phyloP scores from a whole-genome alignment of 2,113 vertebrate species.

The Callipepla californica region DNA sequence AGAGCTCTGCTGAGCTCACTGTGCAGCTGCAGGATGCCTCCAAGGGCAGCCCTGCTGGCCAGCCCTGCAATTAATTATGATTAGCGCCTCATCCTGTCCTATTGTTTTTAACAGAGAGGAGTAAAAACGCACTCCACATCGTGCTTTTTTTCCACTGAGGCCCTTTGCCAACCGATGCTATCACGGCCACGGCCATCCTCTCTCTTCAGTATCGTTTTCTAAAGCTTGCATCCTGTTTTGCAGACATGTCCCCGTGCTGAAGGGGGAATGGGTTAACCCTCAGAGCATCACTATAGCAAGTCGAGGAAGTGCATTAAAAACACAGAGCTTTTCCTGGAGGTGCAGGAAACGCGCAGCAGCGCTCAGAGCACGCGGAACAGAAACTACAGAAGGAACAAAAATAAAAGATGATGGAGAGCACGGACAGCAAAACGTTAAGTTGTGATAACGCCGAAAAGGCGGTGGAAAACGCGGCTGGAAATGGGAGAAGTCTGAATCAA shows the following conservation, averaged over 20 bases:
- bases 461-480: accelerated
- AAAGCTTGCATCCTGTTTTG: background rate
- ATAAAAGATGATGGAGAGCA: background rate
- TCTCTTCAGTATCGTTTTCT: background rate
- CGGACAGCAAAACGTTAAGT: background rate
- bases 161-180: background rate
- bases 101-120: background rate
- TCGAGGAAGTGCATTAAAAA: background rate
- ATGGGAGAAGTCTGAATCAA: background rate
- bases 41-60: background rate
- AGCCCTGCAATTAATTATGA: background rate
- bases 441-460: background rate
- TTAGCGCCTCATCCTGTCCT: background rate
- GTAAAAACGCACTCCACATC: background rate
- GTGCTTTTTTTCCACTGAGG: background rate
- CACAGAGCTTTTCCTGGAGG: background rate
- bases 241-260: background rate
- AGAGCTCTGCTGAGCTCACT: background rate
- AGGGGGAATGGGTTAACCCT: accelerated
- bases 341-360: background rate
- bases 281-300: background rate
- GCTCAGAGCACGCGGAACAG: background rate
- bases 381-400: background rate
- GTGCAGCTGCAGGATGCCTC: background rate
- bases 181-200: background rate